These are phyloP conservation scores for Antigone vipio DNA, from an alignment of 2,113 vertebrate species.

Conservation along the genomic window DNA sequence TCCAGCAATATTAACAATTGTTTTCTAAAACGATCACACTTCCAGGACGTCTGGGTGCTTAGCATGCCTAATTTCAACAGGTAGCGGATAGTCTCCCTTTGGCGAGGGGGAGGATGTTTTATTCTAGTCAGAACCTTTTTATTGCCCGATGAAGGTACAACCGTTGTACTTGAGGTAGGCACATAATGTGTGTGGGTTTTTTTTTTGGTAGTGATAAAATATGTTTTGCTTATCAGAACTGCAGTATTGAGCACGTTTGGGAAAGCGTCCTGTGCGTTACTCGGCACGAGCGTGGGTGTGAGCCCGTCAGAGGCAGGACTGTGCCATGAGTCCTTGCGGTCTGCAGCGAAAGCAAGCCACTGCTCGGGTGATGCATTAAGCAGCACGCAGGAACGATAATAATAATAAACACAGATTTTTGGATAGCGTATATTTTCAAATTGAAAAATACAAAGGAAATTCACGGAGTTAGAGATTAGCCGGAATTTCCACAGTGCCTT, in stretches of 20 bases:
- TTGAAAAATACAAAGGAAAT: not conserved
- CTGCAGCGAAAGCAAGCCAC: not conserved
- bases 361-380: not conserved
- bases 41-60: not conserved
- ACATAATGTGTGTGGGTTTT: not conserved
- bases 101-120: not conserved
- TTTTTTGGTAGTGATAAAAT: not conserved
- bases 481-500: not conserved
- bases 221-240: not conserved
- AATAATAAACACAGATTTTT: not conserved
- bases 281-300: rapidly evolving
- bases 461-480: not conserved
- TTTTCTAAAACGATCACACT: not conserved
- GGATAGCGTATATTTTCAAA: not conserved
- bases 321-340: rapidly evolving
- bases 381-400: not conserved
- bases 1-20: not conserved
- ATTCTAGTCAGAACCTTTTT: rapidly evolving
- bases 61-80: not conserved
- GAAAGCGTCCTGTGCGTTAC: rapidly evolving
- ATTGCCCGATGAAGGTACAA: not conserved
- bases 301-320: rapidly evolving
- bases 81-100: not conserved
- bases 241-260: not conserved
- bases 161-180: not conserved